A percentile compares a stretch with the other conserved stretches of the same genome.
Evolutionary conservation across 2,797 vertebrate genomes (phyloP).

Genomic region (Sebastes melanostomus): DNA sequence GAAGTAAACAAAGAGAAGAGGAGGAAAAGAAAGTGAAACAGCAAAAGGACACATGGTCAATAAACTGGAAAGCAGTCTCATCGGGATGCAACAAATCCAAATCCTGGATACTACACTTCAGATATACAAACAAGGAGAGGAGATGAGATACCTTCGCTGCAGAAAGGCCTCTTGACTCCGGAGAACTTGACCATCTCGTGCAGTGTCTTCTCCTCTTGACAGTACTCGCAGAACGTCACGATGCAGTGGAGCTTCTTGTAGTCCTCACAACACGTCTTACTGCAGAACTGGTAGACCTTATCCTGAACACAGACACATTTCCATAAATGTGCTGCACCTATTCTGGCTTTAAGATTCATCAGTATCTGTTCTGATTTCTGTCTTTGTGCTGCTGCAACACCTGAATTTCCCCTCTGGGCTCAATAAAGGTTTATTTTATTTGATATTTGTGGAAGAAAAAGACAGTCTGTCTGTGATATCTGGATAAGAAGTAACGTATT

Average conservation of each 20-base stretch:
- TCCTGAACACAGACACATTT: constrained; percentile 81
- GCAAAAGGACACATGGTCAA: neutral
- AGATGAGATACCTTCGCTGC: constrained; percentile 90
- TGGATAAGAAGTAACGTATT: too few relatives aligned
- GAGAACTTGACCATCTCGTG: constrained; percentile 97
- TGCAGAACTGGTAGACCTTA: constrained; percentile 97
- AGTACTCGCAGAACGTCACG: constrained; percentile 97
- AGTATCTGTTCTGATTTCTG: neutral
- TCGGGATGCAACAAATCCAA: neutral
- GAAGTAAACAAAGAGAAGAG: neutral
- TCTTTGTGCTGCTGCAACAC: neutral
- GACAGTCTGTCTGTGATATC: too few relatives aligned
- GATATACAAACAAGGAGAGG: neutral
- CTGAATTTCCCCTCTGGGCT: neutral
- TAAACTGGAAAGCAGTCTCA: neutral
- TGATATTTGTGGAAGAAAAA: too few relatives aligned
- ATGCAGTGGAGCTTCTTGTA: constrained; percentile 99
- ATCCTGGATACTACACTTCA: neutral
- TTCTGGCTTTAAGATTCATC: neutral
- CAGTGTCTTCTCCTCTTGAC: constrained; percentile 98
- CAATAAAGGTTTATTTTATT: neutral
- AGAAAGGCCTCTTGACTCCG: constrained; percentile 95
- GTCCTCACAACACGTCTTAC: constrained; percentile 95
- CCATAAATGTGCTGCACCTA: neutral
- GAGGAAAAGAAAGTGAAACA: neutral